Evolutionary conservation across 2,797 vertebrate species (phyloP).

Genomic region (Steatocranus sp.): DNA sequence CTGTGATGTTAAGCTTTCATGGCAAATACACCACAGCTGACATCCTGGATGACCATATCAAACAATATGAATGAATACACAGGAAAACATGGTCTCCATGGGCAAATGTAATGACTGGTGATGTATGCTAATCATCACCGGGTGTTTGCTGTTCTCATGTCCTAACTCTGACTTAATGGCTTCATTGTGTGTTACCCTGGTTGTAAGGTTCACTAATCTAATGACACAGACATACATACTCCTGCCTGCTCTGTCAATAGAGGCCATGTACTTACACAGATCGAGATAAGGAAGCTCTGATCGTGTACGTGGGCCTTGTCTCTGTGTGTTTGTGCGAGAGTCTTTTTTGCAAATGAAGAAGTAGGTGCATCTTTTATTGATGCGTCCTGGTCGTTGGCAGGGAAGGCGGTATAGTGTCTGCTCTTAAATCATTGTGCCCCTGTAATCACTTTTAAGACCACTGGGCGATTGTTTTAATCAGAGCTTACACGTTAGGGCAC

Average conservation of each 20-base stretch:
- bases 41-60: not conserved
- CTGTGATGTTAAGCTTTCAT: not conserved
- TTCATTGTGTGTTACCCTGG: not conserved
- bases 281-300: slow-evolving; percentile 50
- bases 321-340: not conserved
- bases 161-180: not conserved
- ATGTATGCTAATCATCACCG: not conserved
- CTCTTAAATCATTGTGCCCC: slow-evolving; percentile 23
- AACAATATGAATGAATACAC: not conserved
- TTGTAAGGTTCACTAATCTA: slow-evolving; percentile 33
- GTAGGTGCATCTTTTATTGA: slow-evolving; percentile 38
- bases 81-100: not conserved
- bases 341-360: not conserved
- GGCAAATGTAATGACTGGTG: not conserved
- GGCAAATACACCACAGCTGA: not conserved
- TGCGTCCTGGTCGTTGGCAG: slow-evolving; percentile 22
- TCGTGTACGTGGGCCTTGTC: not conserved
- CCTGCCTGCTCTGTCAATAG: slow-evolving; percentile 38
- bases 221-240: slow-evolving; percentile 21
- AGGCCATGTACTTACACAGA: slow-evolving; percentile 50
- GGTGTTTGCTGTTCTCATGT: not conserved
- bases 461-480: slow-evolving; percentile 22
- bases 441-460: slow-evolving; percentile 38
- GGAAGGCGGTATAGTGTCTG: not conserved
- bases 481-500: not conserved